These are phyloP conservation scores for Aphaenogaster ashmeadi DNA, from an alignment of 1,140 invertebrate species.

Conservation along the genomic window DNA sequence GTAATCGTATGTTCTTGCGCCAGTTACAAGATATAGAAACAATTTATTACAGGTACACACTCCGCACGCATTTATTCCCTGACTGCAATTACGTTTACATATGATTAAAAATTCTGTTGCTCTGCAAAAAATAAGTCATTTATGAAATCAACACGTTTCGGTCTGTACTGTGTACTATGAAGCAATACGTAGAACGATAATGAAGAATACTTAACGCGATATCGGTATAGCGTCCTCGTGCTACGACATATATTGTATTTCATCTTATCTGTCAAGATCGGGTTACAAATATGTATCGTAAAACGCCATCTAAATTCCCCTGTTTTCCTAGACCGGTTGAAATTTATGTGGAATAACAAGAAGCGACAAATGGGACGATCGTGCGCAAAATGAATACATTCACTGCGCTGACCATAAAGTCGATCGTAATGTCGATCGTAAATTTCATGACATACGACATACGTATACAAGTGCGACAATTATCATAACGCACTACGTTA, in stretches of 20 bases:
- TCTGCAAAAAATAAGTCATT: neutral
- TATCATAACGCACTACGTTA: conserved; percentile 52
- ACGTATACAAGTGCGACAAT: conserved; percentile 51
- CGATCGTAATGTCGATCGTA: conserved; percentile 58
- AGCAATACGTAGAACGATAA: neutral
- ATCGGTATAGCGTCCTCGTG: neutral
- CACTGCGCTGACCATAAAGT: conserved; percentile 46
- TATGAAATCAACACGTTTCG: neutral
- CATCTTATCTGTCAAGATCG: conserved; percentile 19
- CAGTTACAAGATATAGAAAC: conserved; percentile 57
- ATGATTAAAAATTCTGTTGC: neutral
- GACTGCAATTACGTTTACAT: neutral
- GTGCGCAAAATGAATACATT: conserved; percentile 30
- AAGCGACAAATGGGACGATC: conserved; percentile 11
- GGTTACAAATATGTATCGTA: neutral
- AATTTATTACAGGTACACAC: conserved; percentile 58
- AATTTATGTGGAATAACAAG: conserved; percentile 39
- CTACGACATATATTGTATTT: neutral
- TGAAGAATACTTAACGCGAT: neutral
- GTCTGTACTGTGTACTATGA: neutral
- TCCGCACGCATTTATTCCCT: conserved; percentile 36
- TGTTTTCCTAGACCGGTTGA: neutral
- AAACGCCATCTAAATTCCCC: neutral
- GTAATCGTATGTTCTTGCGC: conserved; percentile 61
- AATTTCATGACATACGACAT: conserved; percentile 48